Conservation (phyloP, 37 sponge, comb jelly and placozoan species). For the Chondrosia reniformis region DNA sequence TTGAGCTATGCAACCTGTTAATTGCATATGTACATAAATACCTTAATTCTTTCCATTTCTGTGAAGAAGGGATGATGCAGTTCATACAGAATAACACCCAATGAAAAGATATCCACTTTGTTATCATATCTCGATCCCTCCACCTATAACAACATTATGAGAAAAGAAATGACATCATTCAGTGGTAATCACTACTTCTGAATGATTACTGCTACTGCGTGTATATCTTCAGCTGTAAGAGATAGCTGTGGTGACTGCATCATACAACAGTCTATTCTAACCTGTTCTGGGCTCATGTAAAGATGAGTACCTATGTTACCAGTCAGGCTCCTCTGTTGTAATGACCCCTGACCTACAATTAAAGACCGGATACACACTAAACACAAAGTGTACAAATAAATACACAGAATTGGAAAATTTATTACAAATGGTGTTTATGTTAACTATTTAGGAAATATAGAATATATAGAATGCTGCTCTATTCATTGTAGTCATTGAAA, state of each 20-base stretch:
- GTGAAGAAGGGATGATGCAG: conserved; percentile 47
- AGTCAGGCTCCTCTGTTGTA: conserved; percentile 35
- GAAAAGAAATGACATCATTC: not conserved
- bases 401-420: too few relatives aligned
- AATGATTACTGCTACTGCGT: too few relatives aligned
- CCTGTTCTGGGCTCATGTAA: conserved; percentile 87
- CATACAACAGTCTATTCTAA: not conserved
- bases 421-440: too few relatives aligned
- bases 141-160: not conserved
- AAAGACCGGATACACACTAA: too few relatives aligned
- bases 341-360: not conserved
- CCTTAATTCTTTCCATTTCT: conserved; percentile 62
- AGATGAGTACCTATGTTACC: conserved; percentile 68
- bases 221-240: too few relatives aligned
- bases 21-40: conserved; percentile 25
- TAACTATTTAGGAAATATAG: too few relatives aligned
- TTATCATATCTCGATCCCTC: conserved; percentile 34
- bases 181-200: too few relatives aligned
- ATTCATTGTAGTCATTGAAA: too few relatives aligned
- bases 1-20: too few relatives aligned
- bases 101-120: conserved; percentile 70
- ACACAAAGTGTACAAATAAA: too few relatives aligned
- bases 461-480: too few relatives aligned
- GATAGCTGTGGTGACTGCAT: too few relatives aligned
- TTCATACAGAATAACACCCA: conserved; percentile 78